A percentile compares a stretch with the other conserved stretches of the same genome.
These are phyloP conservation scores for Dendroctonus ponderosae DNA, from an alignment of 1,140 invertebrate genomes.

Conservation along the genomic window DNA sequence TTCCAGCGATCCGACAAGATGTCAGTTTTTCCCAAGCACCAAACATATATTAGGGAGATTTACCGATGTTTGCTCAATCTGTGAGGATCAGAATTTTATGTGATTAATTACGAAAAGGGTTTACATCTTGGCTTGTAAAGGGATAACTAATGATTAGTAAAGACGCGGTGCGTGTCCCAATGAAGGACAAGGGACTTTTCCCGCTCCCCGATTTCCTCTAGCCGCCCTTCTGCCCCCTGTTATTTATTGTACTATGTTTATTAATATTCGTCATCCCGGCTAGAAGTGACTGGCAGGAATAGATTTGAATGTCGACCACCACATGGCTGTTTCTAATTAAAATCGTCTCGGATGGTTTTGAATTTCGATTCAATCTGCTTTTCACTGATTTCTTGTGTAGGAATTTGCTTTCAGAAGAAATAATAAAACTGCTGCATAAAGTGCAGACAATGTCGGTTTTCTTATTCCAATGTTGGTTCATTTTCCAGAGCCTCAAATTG, in stretches of 20 bases:
- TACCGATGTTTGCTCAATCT: constrained; percentile 37
- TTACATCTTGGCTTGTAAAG: constrained; percentile 37
- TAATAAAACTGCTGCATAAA: no score
- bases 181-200: constrained; percentile 34
- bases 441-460: no score
- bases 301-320: no score
- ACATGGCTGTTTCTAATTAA: no score
- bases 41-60: constrained; percentile 34
- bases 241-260: constrained; percentile 28
- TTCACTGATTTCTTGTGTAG: no score
- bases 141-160: constrained; percentile 38
- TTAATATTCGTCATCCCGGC: constrained; percentile 18
- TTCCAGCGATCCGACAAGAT: background rate
- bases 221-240: constrained; percentile 1
- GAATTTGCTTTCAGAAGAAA: no score
- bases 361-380: no score
- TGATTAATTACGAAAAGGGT: constrained; percentile 37
- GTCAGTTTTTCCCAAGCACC: constrained; percentile 18
- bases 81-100: constrained; percentile 30
- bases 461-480: no score
- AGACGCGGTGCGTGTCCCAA: constrained; percentile 35
- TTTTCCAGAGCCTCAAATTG: no score
- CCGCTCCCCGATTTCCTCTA: constrained; percentile 5
- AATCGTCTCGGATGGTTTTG: no score
- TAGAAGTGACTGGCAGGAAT: no score